Conservation (phyloP, 2,797 vertebrate species). For the Thamnophis elegans region DNA sequence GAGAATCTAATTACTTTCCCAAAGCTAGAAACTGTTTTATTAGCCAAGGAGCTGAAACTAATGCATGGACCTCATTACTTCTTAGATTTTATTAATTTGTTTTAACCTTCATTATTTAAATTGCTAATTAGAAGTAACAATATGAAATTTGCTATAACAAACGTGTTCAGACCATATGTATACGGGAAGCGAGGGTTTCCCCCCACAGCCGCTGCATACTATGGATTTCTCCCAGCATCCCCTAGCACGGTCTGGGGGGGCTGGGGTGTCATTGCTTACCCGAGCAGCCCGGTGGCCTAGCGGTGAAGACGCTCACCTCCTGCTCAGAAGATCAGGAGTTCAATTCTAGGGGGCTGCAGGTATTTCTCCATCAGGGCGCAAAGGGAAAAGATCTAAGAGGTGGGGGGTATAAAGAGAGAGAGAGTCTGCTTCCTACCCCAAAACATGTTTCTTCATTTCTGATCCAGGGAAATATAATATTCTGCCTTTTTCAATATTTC, state of each 20-base stretch:
- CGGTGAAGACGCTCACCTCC: too few species aligned
- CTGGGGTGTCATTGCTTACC: background rate
- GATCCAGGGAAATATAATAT: too few species aligned
- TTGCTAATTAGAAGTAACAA: background rate
- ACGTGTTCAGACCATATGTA: background rate
- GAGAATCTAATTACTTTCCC: background rate
- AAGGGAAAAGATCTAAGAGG: too few species aligned
- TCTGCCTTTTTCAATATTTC: too few species aligned
- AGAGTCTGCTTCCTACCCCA: too few species aligned
- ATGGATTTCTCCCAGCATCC: background rate
- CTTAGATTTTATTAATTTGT: background rate
- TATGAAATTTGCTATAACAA: background rate
- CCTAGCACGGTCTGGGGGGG: too few species aligned
- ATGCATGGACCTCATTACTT: background rate
- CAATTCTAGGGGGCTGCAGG: too few species aligned
- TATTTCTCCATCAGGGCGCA: too few species aligned
- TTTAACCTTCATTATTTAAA: background rate
- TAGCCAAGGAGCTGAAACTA: background rate
- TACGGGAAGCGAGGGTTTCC: background rate
- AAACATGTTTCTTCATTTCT: too few species aligned
- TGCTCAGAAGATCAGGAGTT: too few species aligned
- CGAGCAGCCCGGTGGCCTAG: too few species aligned
- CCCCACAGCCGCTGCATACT: background rate
- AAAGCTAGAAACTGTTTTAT: background rate
- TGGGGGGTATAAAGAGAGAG: too few species aligned